Base-by-base conservation (phyloP, 2,888 invertebrate genomes). In the Chaetogeoica ovagalla region DNA sequence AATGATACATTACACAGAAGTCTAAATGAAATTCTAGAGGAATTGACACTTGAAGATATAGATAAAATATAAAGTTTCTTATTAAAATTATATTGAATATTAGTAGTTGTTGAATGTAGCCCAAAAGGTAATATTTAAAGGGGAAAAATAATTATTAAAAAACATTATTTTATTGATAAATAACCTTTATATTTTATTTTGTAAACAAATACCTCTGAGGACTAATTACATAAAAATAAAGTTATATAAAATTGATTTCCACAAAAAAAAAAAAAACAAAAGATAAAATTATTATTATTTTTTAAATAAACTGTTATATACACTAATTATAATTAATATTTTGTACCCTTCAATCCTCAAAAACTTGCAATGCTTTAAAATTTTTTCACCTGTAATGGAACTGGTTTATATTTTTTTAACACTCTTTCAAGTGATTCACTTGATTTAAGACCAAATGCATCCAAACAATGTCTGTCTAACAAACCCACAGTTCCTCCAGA, bases 401-500 rank as follows among this genome's bases (percentile, higher is more conserved):
- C 63, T 23, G 70, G 63, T 15, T 79, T 79, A 65, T 79, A 70
- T 23, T 79, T 79, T 62, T 70, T 70, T 71, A 79, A 63, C 19
- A 79, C 79, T 65, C 8, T 79, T 79, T 79, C 79, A 23, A 71
- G 70, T 19, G 79, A 79, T 84, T 87, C 87, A 60, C 87, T 88
- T 1, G 90, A 87, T 79, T 89, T 87, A 63, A 90, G 85, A 17
- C 91, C 91, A 86, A 90, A 91, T n/a, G 85, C 86, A 83, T 91
- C 90, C 72, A 91, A 87, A 11, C 89, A 87, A 83, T 85, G 83
- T 69, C 91, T 87, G 84, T 89, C 87, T 88, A 91, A 91, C 68
- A 87, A 86, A 39, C 89, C 89, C 83, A 91, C 88, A 84, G 91
- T 83, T 86, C 90, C 91, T 65, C 92, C 93, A 0, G 94, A 94